Evolutionary conservation across 2,113 vertebrate species (phyloP), one percentile per base, ranked within the genome.

Genomic region (Triplophysa dalaica): DNA sequence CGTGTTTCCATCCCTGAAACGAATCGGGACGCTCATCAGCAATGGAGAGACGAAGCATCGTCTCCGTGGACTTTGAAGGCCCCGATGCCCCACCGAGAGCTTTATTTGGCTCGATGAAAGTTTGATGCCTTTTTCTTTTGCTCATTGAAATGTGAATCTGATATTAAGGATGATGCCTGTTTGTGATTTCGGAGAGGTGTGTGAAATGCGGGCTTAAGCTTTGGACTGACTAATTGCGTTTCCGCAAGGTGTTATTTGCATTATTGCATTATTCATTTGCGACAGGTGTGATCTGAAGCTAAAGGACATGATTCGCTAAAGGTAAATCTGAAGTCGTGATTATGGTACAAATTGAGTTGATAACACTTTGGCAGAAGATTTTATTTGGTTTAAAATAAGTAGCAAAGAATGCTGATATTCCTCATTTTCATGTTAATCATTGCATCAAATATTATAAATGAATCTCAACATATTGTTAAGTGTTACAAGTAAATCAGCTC

Each of bases 231-330:
- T 65, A 77, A 77, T 65, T 45, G 45, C 62, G 5, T 77, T 77
- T 75, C 45, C 13, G 16, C 17, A 10, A 64, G 24, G n/a, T 26
- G n/a, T 52, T 52, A 64, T 76, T 65, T 10, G 16, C 74, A 38
- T 77, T 54, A 52, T 54, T 77, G 45, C 19, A 77, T 65, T 65
- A 77, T 77, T 77, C 24, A 77, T 77, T 33, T 77, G 74, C 54
- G 45, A 26, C 62, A 77, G 60, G 45, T 77, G 21, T 29, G 45
- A 76, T 77, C 24, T 33, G 50, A 64, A 77, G 5, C 62, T 77
- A 26, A 65, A 21, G 62, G 22, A 54, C 17, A 24, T 16, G 17
- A 5, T 48, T 50, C 9, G 60, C 11, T 29, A 19, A 63, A 63
- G 58, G n/a, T 48, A 26, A 64, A 19, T 50, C 22, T 75, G 33